Evolutionary conservation across 1,140 invertebrate genomes (phyloP), one percentile per base, ranked within the genome.

Genomic region (Hesperophylax magnus): DNA sequence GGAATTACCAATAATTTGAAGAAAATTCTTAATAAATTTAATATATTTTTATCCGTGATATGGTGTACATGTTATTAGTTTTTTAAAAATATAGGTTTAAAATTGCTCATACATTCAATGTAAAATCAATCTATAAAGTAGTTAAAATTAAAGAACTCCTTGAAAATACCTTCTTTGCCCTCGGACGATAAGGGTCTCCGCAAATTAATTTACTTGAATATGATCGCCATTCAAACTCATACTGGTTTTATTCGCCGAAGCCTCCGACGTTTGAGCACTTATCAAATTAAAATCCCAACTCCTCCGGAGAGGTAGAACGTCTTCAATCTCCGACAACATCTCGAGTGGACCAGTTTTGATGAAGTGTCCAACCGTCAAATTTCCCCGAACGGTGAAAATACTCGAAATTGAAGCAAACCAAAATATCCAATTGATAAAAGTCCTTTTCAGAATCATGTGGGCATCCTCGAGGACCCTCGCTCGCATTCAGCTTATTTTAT

Each of bases 381-480:
- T 47, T 71, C 67, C 22, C 34, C 17, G 27, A 47, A 47, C 39
- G 39, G 39, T 71, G 24, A 24, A 65, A 65, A 47, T 34, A 71
- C 67, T 47, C 34, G 34, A 52, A 34, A 15, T 65, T 31, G 11
- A 24, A 61, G 58, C n/a, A 61, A 61, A 67, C 63, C n/a, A 52
- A 71, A 52, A 71, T 52, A 71, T 52, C 67, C 67, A 71, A 71
- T 71, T 71, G 67, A 71, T 71, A 71, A 65, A 17, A 71, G 63
- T 67, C 67, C 67, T 24, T 31, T 71, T 71, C 39, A 18, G n/a
- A 71, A 20, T 71, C 39, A 52, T n/a, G 63, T 24, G 63, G 63
- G 63, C 63, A 65, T 65, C 3, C n/a, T 71, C n/a, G 18, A 71
- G 31, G 39, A 39, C 47, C 17, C 67, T 71, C 31, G 31, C 20